These are phyloP conservation scores for Paramormyrops hopkinsi DNA, from an alignment of 2,797 vertebrate genomes.

Conservation along the genomic window DNA sequence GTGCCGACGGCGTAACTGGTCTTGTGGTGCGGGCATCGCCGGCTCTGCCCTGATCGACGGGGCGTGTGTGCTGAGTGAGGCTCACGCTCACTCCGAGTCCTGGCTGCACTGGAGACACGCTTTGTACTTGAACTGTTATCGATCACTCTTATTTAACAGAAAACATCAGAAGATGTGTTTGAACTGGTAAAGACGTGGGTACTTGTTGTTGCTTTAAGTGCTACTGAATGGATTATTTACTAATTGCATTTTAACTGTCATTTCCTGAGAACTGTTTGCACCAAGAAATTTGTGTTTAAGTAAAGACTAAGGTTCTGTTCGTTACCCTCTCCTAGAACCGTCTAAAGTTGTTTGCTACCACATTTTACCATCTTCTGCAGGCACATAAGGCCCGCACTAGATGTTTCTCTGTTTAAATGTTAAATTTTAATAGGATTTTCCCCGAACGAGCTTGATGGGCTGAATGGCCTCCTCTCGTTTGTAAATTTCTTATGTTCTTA, in stretches of 20 bases:
- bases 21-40: neutral
- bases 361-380: neutral
- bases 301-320: slow-evolving; percentile 8
- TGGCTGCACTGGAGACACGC: slow-evolving; percentile 45
- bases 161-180: slow-evolving; percentile 53
- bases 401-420: neutral
- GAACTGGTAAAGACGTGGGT: slow-evolving; percentile 35
- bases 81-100: neutral
- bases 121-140: slow-evolving; percentile 61
- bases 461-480: too few relatives aligned
- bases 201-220: slow-evolving; percentile 33
- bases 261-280: slow-evolving; percentile 35
- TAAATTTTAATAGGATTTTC: neutral
- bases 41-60: neutral
- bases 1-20: neutral
- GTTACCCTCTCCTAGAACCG: neutral
- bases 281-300: slow-evolving; percentile 18
- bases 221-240: slow-evolving; percentile 41
- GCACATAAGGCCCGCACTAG: neutral
- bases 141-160: slow-evolving; percentile 48
- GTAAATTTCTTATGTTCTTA: neutral
- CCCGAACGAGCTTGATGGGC: too few relatives aligned
- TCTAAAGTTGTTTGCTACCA: neutral
- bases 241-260: slow-evolving; percentile 34
- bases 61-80: neutral